Evolutionary conservation across 2,113 vertebrate genomes (phyloP).

Genomic region (Neodon shergylaensis): DNA sequence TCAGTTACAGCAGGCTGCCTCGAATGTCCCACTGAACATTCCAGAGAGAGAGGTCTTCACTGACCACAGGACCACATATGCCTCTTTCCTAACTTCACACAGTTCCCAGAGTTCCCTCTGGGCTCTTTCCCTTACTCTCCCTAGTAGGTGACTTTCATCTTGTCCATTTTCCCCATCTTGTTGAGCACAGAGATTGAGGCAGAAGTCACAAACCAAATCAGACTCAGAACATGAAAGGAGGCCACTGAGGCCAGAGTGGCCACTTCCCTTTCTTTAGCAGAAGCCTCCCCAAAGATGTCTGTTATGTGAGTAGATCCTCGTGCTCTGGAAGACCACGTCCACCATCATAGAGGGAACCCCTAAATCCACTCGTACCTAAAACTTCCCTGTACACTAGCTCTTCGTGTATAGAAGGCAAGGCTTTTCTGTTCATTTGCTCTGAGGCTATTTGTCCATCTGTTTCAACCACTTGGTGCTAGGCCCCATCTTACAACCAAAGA

Average conservation of each 20-base stretch:
- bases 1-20: too few relatives aligned
- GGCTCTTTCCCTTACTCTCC: neutral
- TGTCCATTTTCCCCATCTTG: neutral
- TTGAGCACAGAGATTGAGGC: neutral
- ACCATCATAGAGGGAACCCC: neutral
- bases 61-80: too few relatives aligned
- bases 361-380: constrained; percentile 23
- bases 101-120: neutral
- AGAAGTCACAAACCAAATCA: neutral
- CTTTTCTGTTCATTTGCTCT: neutral
- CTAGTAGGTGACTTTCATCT: neutral
- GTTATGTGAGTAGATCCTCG: neutral
- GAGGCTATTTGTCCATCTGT: neutral
- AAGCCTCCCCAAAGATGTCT: neutral
- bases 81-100: neutral
- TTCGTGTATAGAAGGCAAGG: neutral
- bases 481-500: neutral
- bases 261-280: neutral
- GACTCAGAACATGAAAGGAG: neutral
- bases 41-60: neutral
- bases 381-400: neutral
- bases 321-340: neutral
- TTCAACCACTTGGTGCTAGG: neutral
- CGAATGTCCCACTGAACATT: neutral
- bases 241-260: too few relatives aligned